Percentiles rank a stretch among this genome's conserved stretches.
These are phyloP conservation scores for Myodes glareolus DNA, from an alignment of 2,113 vertebrate genomes.

Conservation along the genomic window DNA sequence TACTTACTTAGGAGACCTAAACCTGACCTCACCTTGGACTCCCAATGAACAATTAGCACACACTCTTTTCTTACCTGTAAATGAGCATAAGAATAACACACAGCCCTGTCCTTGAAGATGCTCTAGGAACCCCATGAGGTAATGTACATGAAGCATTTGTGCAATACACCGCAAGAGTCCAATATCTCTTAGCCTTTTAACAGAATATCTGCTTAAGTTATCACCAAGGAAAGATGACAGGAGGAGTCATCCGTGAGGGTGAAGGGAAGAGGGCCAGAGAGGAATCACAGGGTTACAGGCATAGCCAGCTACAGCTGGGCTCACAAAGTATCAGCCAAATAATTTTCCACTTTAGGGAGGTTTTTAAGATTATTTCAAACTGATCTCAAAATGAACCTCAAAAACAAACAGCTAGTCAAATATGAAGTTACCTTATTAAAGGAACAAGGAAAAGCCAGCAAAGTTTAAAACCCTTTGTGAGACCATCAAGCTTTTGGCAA, in stretches of 20 bases:
- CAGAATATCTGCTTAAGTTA: neutral
- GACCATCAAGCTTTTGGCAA: conserved; percentile 7
- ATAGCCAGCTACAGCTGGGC: neutral
- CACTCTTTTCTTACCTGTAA: neutral
- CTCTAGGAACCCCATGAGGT: neutral
- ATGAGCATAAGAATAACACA: neutral
- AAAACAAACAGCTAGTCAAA: conserved; percentile 63
- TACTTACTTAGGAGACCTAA: neutral
- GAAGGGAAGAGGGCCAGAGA: neutral
- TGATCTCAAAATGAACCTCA: conserved; percentile 17
- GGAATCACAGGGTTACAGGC: neutral
- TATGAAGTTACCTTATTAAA: conserved; percentile 41
- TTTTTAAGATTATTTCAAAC: conserved; percentile 60
- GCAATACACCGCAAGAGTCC: neutral
- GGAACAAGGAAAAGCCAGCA: neutral
- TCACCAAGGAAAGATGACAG: neutral
- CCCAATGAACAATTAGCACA: neutral
- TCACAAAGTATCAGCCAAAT: neutral
- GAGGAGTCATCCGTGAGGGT: neutral
- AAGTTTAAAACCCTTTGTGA: neutral
- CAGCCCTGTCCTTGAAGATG: neutral
- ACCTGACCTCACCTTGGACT: neutral
- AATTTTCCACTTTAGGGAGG: conserved; percentile 3
- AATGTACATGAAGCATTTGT: neutral
- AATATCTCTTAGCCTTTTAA: neutral